Evolutionary conservation across 2,888 invertebrate genomes (phyloP), one percentile per base, ranked within the genome.

Genomic region (Timandra comae): DNA sequence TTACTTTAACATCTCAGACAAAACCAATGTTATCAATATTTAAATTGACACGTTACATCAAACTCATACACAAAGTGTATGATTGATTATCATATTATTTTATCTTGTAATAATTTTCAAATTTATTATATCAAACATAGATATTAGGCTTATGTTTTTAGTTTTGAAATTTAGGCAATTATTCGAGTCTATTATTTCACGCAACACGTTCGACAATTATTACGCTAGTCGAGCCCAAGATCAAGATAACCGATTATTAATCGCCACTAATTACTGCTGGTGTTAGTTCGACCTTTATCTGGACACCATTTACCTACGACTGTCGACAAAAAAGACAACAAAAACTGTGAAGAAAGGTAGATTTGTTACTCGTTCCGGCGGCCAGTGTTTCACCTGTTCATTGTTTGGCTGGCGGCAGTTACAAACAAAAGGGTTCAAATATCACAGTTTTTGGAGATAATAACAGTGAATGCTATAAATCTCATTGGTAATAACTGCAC

Each of bases 201-300:
- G 44, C 33, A 43, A 16, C 51, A 55, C 51, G 56, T 58, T 63
- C 49, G 58, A 58, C 75, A 77, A 80, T 80, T 79, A 81, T 65
- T 64, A 67, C 67, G 65, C 68, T 73, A 67, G 69, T 57, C 58
- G 67, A 63, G 51, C 49, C 52, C 44, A 56, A 63, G 74, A 84
- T 84, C 84, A 71, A 85, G 85, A 85, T 85, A 85, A 81, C 73
- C 72, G 69, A 81, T 82, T 81, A 84, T 85, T 84, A 85, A 85
- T 84, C 72, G 80, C 68, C 72, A 56, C 81, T 85, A 85, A 84
- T 85, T 84, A 85, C 82, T 85, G 85, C 82, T 78, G 84, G 85
- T 85, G 84, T 85, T 85, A 77, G 80, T 70, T 70, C 77, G 76
- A 78, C 80, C 79, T 78, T 68, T 80, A 81, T 82, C 79, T 75